Percentiles rank a stretch among this genome's conserved stretches.
phyloP scores from a whole-genome alignment of 2,797 vertebrate species.

The Scolopax rusticola region DNA sequence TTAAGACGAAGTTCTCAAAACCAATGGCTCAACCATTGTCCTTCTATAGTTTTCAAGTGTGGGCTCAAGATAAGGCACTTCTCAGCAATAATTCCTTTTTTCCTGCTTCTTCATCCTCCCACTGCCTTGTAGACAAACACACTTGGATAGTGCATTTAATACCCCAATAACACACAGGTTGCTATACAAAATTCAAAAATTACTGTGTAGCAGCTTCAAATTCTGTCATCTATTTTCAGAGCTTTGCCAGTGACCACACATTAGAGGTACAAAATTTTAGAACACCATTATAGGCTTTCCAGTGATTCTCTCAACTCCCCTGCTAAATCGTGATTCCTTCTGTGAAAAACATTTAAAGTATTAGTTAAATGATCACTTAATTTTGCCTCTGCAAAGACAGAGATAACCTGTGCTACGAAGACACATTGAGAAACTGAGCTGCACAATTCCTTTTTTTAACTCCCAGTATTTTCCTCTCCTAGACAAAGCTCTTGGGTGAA shows the following conservation, averaged over 20 bases:
- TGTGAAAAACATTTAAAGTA: background rate
- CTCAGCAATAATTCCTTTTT: slow-evolving; percentile 24
- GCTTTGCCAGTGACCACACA: background rate
- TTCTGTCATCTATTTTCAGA: background rate
- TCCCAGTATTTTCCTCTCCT: rapidly evolving
- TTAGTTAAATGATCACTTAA: background rate
- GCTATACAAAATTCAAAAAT: background rate
- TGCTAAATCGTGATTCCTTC: background rate
- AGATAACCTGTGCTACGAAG: rapidly evolving
- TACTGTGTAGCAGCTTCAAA: background rate
- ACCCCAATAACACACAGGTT: background rate
- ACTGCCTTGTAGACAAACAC: background rate
- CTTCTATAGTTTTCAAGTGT: background rate
- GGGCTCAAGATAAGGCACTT: slow-evolving; percentile 39
- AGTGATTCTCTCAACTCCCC: background rate
- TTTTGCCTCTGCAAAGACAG: background rate
- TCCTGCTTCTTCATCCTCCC: slow-evolving; percentile 11
- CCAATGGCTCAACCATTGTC: slow-evolving; percentile 47
- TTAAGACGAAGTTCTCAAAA: slow-evolving; percentile 50
- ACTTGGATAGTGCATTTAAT: background rate
- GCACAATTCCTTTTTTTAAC: background rate
- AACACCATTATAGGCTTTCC: background rate
- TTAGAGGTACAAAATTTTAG: background rate
- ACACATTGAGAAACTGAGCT: background rate
- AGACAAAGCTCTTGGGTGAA: background rate